Conservation (phyloP, 2,797 vertebrate species). For the Helicolenus hilgendorfi region DNA sequence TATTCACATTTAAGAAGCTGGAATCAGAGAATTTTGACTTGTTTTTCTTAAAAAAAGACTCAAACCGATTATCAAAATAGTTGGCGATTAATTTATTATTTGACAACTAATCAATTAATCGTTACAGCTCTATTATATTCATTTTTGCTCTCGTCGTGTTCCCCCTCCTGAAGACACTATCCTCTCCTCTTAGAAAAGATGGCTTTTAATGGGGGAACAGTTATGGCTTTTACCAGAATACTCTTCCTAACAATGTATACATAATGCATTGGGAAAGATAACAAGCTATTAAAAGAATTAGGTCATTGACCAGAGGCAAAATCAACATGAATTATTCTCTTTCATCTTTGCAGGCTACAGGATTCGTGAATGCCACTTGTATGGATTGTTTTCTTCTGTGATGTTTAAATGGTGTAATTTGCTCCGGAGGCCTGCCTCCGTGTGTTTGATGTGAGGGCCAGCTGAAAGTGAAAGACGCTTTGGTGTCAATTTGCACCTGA, state of each 20-base stretch:
- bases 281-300: conserved; percentile 71
- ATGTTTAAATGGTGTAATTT: conserved; percentile 85
- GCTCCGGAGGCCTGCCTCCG: conserved; percentile 66
- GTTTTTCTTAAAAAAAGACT: too few species aligned
- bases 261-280: conserved; percentile 65
- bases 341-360: conserved; percentile 68
- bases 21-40: too few species aligned
- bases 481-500: conserved; percentile 87
- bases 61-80: too few species aligned
- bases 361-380: conserved; percentile 70
- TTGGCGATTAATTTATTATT: too few species aligned
- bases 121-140: too few species aligned
- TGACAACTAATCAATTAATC: too few species aligned
- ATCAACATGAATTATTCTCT: conserved; percentile 75
- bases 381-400: conserved; percentile 69
- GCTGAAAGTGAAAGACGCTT: conserved; percentile 68
- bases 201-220: conserved; percentile 23
- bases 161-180: not conserved
- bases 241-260: conserved; percentile 43
- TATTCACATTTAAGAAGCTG: too few species aligned
- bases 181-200: not conserved
- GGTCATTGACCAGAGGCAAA: conserved; percentile 61
- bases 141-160: not conserved
- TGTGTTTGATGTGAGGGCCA: conserved; percentile 82
- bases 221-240: conserved; percentile 30